Evolutionary conservation across 2,797 vertebrate species (phyloP).

Genomic region (Pantherophis vulpinus): DNA sequence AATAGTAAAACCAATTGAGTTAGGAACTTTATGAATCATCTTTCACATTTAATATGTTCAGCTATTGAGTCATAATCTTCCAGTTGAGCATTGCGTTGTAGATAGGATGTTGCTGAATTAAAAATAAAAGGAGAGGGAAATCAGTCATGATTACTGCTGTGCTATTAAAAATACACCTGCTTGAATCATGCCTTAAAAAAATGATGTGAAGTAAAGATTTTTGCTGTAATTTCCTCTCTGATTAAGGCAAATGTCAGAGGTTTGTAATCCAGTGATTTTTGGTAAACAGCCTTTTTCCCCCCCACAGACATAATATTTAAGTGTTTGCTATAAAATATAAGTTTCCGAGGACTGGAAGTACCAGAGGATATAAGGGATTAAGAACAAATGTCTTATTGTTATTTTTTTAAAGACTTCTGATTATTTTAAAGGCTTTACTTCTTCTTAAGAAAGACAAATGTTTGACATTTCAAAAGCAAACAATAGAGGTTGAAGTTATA

Average conservation of each 20-base stretch:
- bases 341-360: background rate
- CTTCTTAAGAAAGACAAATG: background rate
- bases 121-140: background rate
- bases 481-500: background rate
- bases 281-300: background rate
- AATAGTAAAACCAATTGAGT: background rate
- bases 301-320: background rate
- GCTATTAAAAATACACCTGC: constrained; percentile 37
- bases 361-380: background rate
- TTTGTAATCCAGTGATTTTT: constrained; percentile 17
- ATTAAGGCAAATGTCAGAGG: constrained; percentile 43
- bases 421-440: background rate
- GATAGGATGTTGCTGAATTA: background rate
- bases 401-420: background rate
- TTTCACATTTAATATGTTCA: background rate
- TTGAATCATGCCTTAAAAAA: constrained; percentile 32
- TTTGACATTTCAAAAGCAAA: background rate
- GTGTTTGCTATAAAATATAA: constrained; percentile 14
- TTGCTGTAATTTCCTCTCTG: constrained; percentile 40
- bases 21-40: background rate
- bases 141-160: constrained; percentile 23
- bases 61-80: background rate
- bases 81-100: background rate
- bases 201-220: constrained; percentile 19
- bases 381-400: background rate